phyloP scores from a whole-genome alignment of 2,888 invertebrate genomes.

The Labia minor region DNA sequence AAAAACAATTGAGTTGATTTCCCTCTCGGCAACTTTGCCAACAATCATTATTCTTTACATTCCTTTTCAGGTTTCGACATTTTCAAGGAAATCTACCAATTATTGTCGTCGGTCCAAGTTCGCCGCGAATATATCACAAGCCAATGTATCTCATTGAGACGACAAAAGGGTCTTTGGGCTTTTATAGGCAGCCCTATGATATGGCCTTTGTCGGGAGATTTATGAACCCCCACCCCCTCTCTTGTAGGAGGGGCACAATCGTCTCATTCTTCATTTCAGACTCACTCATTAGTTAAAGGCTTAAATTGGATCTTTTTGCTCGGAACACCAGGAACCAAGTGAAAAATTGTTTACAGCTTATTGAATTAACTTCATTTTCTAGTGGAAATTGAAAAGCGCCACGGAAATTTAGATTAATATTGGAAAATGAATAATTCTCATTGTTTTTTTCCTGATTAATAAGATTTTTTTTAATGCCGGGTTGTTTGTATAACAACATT shows the following conservation, averaged over 20 bases:
- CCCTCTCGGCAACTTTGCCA: neutral
- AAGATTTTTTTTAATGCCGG: no score
- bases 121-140: conserved; percentile 1
- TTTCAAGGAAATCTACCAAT: conserved; percentile 3
- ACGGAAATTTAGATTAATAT: no score
- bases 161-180: neutral
- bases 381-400: neutral
- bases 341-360: neutral
- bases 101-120: conserved; percentile 4
- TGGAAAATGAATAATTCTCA: no score
- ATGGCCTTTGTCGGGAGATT: conserved; percentile 8
- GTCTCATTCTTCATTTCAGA: neutral
- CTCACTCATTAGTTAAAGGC: neutral
- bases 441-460: no score
- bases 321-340: neutral
- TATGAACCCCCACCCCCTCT: neutral
- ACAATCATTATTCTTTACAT: neutral
- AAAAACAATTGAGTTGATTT: conserved; percentile 4
- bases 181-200: conserved; percentile 13
- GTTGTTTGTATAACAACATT: no score
- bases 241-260: neutral
- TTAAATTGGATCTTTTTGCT: neutral
- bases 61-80: conserved; percentile 13
- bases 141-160: neutral
- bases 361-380: neutral